A percentile compares a stretch with the other conserved stretches of the same genome.
Conservation (phyloP, 2,113 vertebrate genomes). For the Alaudala cheleensis region DNA sequence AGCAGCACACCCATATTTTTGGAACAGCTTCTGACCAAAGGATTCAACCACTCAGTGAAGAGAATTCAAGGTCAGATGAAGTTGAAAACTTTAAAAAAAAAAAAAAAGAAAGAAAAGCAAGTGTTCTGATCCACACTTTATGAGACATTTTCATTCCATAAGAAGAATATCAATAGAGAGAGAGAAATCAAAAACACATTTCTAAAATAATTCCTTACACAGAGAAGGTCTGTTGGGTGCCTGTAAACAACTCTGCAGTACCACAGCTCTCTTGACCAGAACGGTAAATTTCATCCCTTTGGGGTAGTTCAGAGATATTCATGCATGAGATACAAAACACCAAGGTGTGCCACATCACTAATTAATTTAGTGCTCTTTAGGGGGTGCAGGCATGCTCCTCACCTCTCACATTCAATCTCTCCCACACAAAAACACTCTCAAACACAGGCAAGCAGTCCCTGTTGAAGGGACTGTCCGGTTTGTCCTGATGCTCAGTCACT, state of each 20-base stretch:
- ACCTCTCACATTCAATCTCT: not conserved
- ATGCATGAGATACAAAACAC: not conserved
- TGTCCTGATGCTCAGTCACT: not conserved
- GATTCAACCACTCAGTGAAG: not conserved
- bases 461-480: fast-evolving
- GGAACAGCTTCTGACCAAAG: not conserved
- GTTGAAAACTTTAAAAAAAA: not conserved
- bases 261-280: not conserved
- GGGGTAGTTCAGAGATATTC: not conserved
- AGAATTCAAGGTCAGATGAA: not conserved
- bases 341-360: not conserved
- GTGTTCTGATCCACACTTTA: not conserved
- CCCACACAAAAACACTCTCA: fast-evolving
- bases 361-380: not conserved
- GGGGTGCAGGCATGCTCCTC: not conserved
- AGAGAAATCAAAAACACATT: not conserved
- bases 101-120: not conserved
- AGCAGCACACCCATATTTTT: not conserved
- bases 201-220: not conserved
- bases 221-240: not conserved
- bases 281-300: not conserved
- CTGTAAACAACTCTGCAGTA: not conserved
- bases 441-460: not conserved
- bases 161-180: not conserved
- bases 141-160: not conserved